Evolutionary conservation across 2,797 vertebrate species (phyloP), one percentile per base, ranked within the genome.

Genomic region (Arctocebus calabarensis): DNA sequence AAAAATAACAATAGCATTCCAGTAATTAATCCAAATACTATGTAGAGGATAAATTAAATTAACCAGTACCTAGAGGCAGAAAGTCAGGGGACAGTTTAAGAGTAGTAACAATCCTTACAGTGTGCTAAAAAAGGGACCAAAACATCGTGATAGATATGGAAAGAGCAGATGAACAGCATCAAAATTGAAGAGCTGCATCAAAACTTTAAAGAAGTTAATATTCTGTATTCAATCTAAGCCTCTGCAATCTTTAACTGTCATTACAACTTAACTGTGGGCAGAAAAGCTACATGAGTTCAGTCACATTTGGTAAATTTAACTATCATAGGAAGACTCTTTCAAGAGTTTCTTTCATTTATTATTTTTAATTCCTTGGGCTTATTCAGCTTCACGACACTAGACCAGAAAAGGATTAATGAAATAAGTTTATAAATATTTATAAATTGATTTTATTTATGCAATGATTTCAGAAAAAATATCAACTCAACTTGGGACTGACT

Each of bases 281-380:
- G 95, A 77, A 96, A 96, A 94, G 11, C 43, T 2, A 0, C 0
- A 0, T 37, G 29, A 88, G n/a, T 77, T 77, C 59, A 34, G 66
- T 79, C 94, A 92, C 27, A 91, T 88, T 87, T 70, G 12, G 59
- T 87, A n/a, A 68, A 77, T 91, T 96, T 95, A 74, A 94, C 57
- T 37, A 87, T 48, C 48, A 71, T 14, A 91, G 78, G 84, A 90
- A 97, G 87, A 25, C 77, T 66, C 79, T 96, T 61, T 90, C 48
- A 88, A 71, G 68, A 96, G 64, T 73, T 96, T 92, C 23, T 77
- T 89, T 87, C 94, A 37, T 89, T 95, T 91, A 94, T 87, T 22
- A 96, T 95, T 97, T 97, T 96, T 93, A 97, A 97, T 96, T 97
- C 92, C 88, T 96, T 82, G 88, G 55, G 88, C 71, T 95, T 98